Evolutionary conservation across 2,888 invertebrate genomes (phyloP), one percentile per base, ranked within the genome.

Genomic region (Sylvicola cinctus): DNA sequence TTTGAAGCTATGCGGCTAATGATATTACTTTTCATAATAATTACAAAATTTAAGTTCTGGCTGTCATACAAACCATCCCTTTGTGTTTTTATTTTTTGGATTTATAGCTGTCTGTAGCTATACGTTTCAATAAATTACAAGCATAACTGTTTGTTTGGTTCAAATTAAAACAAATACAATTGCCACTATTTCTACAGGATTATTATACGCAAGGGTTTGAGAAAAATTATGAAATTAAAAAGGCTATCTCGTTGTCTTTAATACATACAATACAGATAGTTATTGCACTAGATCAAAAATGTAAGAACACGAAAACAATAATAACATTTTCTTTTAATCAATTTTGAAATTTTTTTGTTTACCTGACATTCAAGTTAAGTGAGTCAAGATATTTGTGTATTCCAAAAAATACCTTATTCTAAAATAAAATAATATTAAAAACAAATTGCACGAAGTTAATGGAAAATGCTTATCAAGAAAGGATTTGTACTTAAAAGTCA

Each of bases 101-200:
- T 27, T 36, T 36, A 36, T 36, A 36, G 36, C 36, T 36, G 36
- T 29, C n/a, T 20, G 13, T 25, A 32, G 32, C 32, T 36, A 32
- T 31, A 35, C 15, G 14, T 12, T 15, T 31, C 14, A 14, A 34
- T 29, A 6, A 20, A 6, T 33, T 16, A 20, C 13, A 29, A 15
- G 16, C 16, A 29, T 29, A 29, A 20, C 29, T 29, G 15, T 27
- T 29, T 28, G 17, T 34, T 29, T 17, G 29, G 29, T 29, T 17
- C 12, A 29, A 20, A 33, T 16, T 31, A 12, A 10, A 17, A 29
- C 20, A 17, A 28, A 17, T 33, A 16, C 10, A 11, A 1, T 8
- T 33, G 15, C 29, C 23, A 17, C 25, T 29, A 20, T 6, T 6
- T 20, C n/a, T 20, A 20, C 20, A 20, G 20, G 20, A 8, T n/a